phyloP scores from a whole-genome alignment of 2,113 vertebrate species.

The Ceyx melanurus region DNA sequence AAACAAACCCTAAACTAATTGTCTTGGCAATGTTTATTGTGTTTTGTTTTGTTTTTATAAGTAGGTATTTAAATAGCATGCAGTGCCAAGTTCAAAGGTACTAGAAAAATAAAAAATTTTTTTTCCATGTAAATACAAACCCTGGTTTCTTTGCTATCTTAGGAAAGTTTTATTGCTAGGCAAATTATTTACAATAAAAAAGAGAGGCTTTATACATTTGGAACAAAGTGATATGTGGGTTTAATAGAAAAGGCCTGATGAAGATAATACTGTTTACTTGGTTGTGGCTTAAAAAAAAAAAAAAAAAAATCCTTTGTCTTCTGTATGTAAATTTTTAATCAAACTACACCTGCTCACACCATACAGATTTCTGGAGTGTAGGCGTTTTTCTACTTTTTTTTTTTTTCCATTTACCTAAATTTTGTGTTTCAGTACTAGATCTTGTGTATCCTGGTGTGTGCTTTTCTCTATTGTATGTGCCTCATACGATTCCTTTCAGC shows the following conservation, averaged over 20 bases:
- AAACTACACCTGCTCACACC: not conserved
- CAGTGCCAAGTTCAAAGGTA: not conserved
- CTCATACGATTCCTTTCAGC: not conserved
- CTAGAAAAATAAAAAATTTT: not conserved
- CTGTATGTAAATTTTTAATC: not conserved
- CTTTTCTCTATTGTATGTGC: not conserved
- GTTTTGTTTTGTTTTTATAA: not conserved
- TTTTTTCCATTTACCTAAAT: not conserved
- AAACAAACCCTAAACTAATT: not conserved
- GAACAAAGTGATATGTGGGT: not conserved
- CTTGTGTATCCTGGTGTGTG: not conserved
- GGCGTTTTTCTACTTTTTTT: not conserved
- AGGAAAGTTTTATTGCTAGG: not conserved
- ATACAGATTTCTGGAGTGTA: not conserved
- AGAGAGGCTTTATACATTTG: not conserved
- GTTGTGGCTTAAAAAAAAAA: not conserved
- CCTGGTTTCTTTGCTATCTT: not conserved
- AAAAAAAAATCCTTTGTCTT: not conserved
- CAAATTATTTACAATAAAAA: not conserved
- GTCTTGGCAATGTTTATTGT: not conserved
- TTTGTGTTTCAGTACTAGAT: not conserved
- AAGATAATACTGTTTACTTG: not conserved
- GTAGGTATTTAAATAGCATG: not conserved
- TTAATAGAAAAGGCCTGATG: not conserved
- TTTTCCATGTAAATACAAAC: not conserved